Base-by-base conservation (phyloP, 2,113 vertebrate genomes). In the Cynocephalus volans region DNA sequence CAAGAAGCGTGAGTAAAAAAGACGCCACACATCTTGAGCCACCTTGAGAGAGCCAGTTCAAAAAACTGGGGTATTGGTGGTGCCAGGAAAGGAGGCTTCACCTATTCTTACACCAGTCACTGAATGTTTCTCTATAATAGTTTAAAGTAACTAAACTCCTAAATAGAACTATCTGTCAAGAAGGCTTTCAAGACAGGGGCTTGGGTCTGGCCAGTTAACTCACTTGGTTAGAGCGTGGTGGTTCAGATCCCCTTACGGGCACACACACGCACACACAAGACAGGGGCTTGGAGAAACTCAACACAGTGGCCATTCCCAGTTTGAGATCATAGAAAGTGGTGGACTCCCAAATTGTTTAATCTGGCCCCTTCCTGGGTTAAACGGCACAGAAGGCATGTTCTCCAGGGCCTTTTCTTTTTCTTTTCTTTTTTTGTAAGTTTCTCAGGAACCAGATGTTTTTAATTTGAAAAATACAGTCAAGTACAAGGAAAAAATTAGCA, bases 401-500 rank as follows among this genome's bases (percentile, higher is more conserved):
- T 56, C 67, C 21, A 48, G 17, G 31, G 48, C 41, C 77, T 18
- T 77, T 33, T 8, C 5, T 14, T 15, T 24, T 45, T 33, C 64
- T 93, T 17, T 18, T 2, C 72, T 45, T 70, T 62, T 5, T 45
- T 76, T 89, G 64, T 28, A 64, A 23, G n/a, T 69, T 73, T 94
- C 50, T 85, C 41, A 58, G 48, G 54, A 91, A 93, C 60, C 91
- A 69, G 28, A 48, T 64, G 67, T 81, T 83, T 89, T 65, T 28
- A 70, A 69, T 52, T 79, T 52, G 67, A 87, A 80, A 76, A 69
- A 83, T 41, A 64, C 18, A 60, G 23, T 72, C 18, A 26, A 85
- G 79, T 73, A 58, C 33, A 82, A 48, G 76, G 33, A 72, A 88
- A 41, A 91, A 72, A 70, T 58, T 12, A 88, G 75, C 28, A 90